Conservation (phyloP, 2,888 invertebrate genomes). For the Corbicula japonica region DNA sequence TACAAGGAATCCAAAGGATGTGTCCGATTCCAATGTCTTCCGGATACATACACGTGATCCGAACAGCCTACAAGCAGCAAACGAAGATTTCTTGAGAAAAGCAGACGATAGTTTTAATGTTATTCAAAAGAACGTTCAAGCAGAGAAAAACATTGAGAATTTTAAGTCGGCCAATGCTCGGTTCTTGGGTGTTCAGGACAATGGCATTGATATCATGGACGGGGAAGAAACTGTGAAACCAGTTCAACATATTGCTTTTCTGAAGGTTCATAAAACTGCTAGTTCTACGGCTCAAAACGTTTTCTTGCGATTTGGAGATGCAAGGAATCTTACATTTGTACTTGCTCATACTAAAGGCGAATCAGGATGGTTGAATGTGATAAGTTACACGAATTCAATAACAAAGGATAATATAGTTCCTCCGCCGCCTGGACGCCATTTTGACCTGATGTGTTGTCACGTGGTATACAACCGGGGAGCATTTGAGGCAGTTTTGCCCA, state of each 20-base stretch:
- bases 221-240: slow-evolving; percentile 5
- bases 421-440: slow-evolving; percentile 54
- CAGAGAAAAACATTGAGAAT: too few relatives aligned
- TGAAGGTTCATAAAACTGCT: slow-evolving; percentile 75
- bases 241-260: slow-evolving; percentile 66
- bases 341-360: slow-evolving; percentile 56
- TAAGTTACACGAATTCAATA: slow-evolving; percentile 58
- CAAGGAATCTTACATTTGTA: slow-evolving; percentile 66
- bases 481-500: slow-evolving; percentile 62
- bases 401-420: slow-evolving; percentile 58
- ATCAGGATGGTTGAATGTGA: slow-evolving; percentile 61
- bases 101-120: neutral
- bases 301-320: slow-evolving; percentile 67
- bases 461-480: slow-evolving; percentile 66
- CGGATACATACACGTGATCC: too few relatives aligned
- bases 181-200: neutral
- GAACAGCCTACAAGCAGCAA: neutral
- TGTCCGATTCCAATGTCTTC: too few relatives aligned
- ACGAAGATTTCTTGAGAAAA: slow-evolving; percentile 6
- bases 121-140: too few relatives aligned
- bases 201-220: neutral
- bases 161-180: neutral
- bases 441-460: slow-evolving; percentile 75
- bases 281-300: slow-evolving; percentile 73
- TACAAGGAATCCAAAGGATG: too few relatives aligned